Conservation (phyloP, 92 coral and sea anemone genomes). For the Siderastrea siderea region DNA sequence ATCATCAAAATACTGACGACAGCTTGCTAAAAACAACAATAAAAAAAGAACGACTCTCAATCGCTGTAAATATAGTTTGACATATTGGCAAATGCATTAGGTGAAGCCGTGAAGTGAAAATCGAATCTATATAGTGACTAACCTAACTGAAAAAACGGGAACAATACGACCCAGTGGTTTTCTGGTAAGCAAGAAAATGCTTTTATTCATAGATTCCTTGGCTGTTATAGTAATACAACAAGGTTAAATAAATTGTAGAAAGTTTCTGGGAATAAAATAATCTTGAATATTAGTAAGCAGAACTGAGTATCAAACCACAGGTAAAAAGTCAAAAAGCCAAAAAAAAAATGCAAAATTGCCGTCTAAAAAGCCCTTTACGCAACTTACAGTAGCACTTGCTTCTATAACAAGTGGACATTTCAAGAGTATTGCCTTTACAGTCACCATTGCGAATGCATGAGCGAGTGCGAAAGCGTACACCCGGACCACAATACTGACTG, state of each 20-base stretch:
- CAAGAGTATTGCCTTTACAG: conserved; percentile 18
- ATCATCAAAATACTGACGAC: conserved; percentile 26
- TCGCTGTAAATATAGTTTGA: background rate
- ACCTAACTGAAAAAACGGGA: too few species aligned
- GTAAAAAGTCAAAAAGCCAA: background rate
- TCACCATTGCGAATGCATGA: conserved; percentile 28
- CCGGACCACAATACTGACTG: conserved; percentile 41
- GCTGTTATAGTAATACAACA: too few species aligned
- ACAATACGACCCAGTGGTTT: too few species aligned
- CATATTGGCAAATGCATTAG: too few species aligned
- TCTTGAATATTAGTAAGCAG: too few species aligned
- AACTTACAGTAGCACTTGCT: conserved; percentile 41
- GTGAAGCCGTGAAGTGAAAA: too few species aligned
- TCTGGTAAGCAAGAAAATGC: too few species aligned
- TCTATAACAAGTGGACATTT: conserved; percentile 21
- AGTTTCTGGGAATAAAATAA: too few species aligned
- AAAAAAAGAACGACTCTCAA: background rate
- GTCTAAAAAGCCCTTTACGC: background rate
- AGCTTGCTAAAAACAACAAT: conserved; percentile 1
- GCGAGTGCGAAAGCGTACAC: conserved; percentile 14
- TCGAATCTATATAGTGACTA: too few species aligned
- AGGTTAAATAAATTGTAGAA: too few species aligned
- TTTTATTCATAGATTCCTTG: too few species aligned
- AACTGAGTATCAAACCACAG: background rate
- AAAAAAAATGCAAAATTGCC: background rate